These are phyloP conservation scores for Embiotoca jacksoni DNA, from an alignment of 2,113 vertebrate species.

Conservation along the genomic window DNA sequence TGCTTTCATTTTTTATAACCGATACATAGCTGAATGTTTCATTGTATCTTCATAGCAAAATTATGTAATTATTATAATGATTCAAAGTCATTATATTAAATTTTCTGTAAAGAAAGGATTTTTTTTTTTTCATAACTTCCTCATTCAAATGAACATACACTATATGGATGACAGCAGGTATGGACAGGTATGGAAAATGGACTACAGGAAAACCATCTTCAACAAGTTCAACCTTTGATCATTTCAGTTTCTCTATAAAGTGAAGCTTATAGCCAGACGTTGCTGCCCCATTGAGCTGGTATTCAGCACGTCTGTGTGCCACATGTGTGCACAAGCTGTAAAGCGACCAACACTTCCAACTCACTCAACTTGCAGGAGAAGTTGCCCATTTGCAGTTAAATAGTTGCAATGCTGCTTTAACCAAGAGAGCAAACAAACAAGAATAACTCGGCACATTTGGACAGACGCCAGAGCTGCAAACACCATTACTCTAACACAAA, in stretches of 20 bases:
- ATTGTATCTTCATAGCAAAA: too few species aligned
- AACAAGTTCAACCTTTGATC: constrained; percentile 57
- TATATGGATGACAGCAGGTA: neutral
- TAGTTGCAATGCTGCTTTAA: constrained; percentile 48
- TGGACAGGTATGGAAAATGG: constrained; percentile 6
- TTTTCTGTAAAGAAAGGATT: too few species aligned
- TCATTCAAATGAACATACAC: too few species aligned
- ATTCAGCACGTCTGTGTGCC: constrained; percentile 66
- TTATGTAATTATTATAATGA: too few species aligned
- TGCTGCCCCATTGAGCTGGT: constrained; percentile 50
- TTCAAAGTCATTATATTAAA: too few species aligned
- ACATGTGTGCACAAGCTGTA: constrained; percentile 67
- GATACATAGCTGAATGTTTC: too few species aligned
- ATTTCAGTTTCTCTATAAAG: constrained; percentile 68
- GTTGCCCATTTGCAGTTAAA: constrained; percentile 50
- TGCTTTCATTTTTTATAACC: too few species aligned
- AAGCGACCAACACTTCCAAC: constrained; percentile 46
- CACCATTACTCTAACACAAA: constrained; percentile 44
- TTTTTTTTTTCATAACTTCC: too few species aligned
- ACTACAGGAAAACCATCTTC: constrained; percentile 6
- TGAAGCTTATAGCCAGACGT: constrained; percentile 43
- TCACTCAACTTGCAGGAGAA: constrained; percentile 27
- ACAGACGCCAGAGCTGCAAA: constrained; percentile 54
- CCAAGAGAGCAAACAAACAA: constrained; percentile 56
- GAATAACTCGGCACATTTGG: constrained; percentile 55